A percentile compares a stretch with the other conserved stretches of the same genome.
Conservation (phyloP, 2,888 invertebrate genomes). For the Drosophila anomelani region DNA sequence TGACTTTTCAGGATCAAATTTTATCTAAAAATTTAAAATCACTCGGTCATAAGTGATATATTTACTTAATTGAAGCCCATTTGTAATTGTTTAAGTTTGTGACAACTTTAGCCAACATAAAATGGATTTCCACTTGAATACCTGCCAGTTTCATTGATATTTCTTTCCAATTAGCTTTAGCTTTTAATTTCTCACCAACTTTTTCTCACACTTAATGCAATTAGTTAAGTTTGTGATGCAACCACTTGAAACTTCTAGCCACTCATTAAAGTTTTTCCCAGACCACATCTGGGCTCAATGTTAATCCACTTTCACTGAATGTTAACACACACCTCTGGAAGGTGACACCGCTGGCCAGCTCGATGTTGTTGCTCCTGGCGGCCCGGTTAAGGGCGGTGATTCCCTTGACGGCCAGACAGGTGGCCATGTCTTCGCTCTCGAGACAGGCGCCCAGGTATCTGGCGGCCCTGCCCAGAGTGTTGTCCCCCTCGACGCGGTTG, state of each 20-base stretch:
- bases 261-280: constrained; percentile 7
- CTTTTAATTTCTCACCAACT: neutral
- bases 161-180: too few relatives aligned
- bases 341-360: constrained; percentile 86
- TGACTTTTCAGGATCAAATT: too few relatives aligned
- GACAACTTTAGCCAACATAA: too few relatives aligned
- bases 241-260: constrained; percentile 21
- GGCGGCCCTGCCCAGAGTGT: constrained; percentile 82
- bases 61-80: neutral
- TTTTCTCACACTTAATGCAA: neutral
- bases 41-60: too few relatives aligned
- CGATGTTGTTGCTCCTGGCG: constrained; percentile 86
- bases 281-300: constrained; percentile 7
- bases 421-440: constrained; percentile 85
- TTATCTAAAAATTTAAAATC: too few relatives aligned
- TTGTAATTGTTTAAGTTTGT: neutral
- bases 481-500: constrained; percentile 85
- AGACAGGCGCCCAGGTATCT: constrained; percentile 84
- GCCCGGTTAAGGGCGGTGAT: constrained; percentile 86
- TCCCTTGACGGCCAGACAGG: constrained; percentile 87
- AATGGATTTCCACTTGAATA: neutral
- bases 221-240: constrained; percentile 14
- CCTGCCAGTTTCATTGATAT: neutral
- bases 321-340: constrained; percentile 85
- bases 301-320: constrained; percentile 43